These are phyloP conservation scores for Crocidura indochinensis DNA, from an alignment of 2,797 vertebrate species.

Conservation along the genomic window DNA sequence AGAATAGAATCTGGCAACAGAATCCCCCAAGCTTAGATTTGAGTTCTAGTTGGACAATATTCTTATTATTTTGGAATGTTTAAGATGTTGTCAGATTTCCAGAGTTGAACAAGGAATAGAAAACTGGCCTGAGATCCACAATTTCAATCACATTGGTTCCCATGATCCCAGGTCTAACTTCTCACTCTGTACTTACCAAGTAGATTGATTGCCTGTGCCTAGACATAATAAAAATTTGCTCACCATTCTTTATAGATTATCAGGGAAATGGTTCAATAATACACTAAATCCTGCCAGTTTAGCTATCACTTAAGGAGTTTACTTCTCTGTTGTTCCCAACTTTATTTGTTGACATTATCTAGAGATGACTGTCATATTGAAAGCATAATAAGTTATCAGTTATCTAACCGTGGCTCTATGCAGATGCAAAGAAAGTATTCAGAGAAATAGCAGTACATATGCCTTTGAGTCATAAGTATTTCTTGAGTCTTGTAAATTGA, in stretches of 20 bases:
- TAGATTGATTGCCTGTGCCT: background rate
- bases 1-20: slow-evolving; percentile 82
- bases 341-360: slow-evolving; percentile 45
- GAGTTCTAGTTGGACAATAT: slow-evolving; percentile 53
- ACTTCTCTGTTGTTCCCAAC: background rate
- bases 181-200: slow-evolving; percentile 18
- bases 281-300: slow-evolving; percentile 17
- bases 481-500: background rate
- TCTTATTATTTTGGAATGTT: slow-evolving; percentile 71
- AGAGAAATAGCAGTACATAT: slow-evolving; percentile 51
- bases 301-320: background rate
- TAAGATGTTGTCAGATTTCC: slow-evolving; percentile 69
- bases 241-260: background rate
- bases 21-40: slow-evolving; percentile 56
- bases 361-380: background rate
- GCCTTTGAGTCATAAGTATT: background rate
- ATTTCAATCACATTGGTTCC: background rate
- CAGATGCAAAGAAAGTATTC: slow-evolving; percentile 50
- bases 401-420: background rate
- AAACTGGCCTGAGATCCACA: slow-evolving; percentile 20
- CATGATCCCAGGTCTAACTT: slow-evolving; percentile 11
- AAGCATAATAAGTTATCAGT: background rate
- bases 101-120: slow-evolving; percentile 53
- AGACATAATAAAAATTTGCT: background rate
- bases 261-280: background rate